Conservation (phyloP, 2,113 vertebrate genomes). For the Emydocephalus ijimae region DNA sequence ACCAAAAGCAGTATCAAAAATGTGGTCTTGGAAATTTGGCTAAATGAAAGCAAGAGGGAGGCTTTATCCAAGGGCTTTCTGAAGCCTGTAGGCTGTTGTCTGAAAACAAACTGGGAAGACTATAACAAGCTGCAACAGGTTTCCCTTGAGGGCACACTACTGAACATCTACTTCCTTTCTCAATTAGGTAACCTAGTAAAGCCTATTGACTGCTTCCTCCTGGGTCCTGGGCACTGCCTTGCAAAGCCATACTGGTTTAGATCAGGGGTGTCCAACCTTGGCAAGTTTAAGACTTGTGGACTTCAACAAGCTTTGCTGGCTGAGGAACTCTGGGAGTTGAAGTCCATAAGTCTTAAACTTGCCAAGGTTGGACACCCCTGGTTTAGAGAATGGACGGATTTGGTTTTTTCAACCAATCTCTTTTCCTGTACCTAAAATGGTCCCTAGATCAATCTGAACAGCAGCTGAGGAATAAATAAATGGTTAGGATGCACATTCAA, state of each 20-base stretch:
- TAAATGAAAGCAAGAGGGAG: not conserved
- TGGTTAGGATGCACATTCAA: not conserved
- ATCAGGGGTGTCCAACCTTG: no score
- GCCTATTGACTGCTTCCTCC: not conserved
- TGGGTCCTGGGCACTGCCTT: not conserved
- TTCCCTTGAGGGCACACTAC: not conserved
- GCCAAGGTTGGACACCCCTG: no score
- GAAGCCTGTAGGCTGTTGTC: not conserved
- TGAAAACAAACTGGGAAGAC: not conserved
- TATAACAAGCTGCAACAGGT: not conserved
- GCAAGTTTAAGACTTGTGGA: no score
- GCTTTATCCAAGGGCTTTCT: not conserved
- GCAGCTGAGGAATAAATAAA: not conserved
- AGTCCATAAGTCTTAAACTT: no score
- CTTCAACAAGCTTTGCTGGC: no score
- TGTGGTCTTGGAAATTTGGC: not conserved
- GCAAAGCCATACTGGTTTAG: no score
- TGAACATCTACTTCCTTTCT: not conserved
- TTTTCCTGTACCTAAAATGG: not conserved
- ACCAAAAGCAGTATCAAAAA: not conserved
- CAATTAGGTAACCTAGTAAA: not conserved
- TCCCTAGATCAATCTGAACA: not conserved
- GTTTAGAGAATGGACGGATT: no score
- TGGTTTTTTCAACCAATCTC: not conserved
- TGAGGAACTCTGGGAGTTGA: no score